phyloP scores from a whole-genome alignment of 2,888 invertebrate genomes.

The Ischnus inquisitorius region DNA sequence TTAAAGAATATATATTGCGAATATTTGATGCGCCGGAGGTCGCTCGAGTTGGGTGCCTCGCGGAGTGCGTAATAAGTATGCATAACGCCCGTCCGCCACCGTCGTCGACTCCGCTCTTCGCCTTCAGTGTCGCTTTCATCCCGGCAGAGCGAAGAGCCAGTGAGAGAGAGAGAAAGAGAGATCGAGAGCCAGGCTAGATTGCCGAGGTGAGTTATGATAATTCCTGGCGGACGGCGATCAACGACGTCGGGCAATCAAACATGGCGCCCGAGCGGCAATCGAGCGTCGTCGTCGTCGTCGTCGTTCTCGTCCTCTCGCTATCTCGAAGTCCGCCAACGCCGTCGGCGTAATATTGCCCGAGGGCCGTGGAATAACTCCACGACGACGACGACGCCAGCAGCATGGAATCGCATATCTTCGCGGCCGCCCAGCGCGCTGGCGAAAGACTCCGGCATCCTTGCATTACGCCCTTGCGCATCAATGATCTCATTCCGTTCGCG shows the following conservation, averaged over 20 bases:
- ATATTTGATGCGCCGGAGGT: slow-evolving; percentile 66
- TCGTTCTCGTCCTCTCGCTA: slow-evolving; percentile 45
- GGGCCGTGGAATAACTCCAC: slow-evolving; percentile 68
- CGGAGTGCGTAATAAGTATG: slow-evolving; percentile 62
- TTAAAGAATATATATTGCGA: slow-evolving; percentile 61
- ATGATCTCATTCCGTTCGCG: slow-evolving; percentile 4
- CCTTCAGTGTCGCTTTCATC: slow-evolving; percentile 67
- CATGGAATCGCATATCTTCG: slow-evolving; percentile 66
- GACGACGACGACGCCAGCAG: slow-evolving; percentile 66
- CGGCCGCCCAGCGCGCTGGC: slow-evolving; percentile 30
- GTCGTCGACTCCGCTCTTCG: slow-evolving; percentile 65
- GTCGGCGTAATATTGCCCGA: slow-evolving; percentile 70
- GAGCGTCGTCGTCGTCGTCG: slow-evolving; percentile 71
- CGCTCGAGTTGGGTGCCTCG: slow-evolving; percentile 61
- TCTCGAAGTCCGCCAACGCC: slow-evolving; percentile 80
- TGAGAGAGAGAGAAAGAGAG: slow-evolving; percentile 48
- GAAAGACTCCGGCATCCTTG: slow-evolving; percentile 38
- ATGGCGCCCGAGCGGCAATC: slow-evolving; percentile 81
- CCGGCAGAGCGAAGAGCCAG: slow-evolving; percentile 37
- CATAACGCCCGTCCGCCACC: slow-evolving; percentile 67
- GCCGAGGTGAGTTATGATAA: slow-evolving; percentile 81
- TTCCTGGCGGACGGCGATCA: slow-evolving; percentile 82
- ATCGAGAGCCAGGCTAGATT: slow-evolving; percentile 64
- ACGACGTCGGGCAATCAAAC: slow-evolving; percentile 83
- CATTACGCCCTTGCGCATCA: slow-evolving; percentile 50